These are phyloP conservation scores for Artibeus lituratus DNA, from an alignment of 2,797 vertebrate genomes.

Conservation along the genomic window DNA sequence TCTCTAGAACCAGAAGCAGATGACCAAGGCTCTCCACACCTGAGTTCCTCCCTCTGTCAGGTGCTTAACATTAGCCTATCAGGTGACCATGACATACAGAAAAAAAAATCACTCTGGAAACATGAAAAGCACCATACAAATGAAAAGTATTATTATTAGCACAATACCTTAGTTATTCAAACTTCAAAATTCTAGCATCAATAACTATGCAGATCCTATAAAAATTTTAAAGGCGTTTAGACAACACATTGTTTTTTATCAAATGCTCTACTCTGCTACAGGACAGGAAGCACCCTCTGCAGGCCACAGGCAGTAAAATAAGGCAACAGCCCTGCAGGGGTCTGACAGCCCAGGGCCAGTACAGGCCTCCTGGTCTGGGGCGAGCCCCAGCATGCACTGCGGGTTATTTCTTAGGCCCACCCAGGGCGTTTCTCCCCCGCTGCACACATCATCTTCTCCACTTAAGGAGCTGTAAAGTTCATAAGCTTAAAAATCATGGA, in stretches of 20 bases:
- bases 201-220: neutral
- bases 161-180: neutral
- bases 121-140: neutral
- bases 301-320: neutral
- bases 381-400: fast-evolving
- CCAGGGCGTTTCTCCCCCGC: neutral
- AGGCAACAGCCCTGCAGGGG: neutral
- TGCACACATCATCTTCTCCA: neutral
- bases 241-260: neutral
- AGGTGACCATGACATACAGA: neutral
- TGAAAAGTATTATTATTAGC: neutral
- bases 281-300: neutral
- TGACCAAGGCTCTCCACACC: neutral
- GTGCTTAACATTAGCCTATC: neutral
- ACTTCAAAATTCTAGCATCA: slow-evolving; percentile 3
- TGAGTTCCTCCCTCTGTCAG: neutral
- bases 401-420: neutral
- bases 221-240: neutral
- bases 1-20: neutral
- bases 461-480: neutral
- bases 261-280: neutral
- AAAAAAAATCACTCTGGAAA: neutral
- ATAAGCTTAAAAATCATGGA: slow-evolving; percentile 6
- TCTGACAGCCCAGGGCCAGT: fast-evolving
- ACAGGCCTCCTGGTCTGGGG: neutral